Percentiles rank a stretch among this genome's conserved stretches.
Evolutionary conservation across 2,888 invertebrate species (phyloP).

Genomic region (Phrixothrix hirtus): DNA sequence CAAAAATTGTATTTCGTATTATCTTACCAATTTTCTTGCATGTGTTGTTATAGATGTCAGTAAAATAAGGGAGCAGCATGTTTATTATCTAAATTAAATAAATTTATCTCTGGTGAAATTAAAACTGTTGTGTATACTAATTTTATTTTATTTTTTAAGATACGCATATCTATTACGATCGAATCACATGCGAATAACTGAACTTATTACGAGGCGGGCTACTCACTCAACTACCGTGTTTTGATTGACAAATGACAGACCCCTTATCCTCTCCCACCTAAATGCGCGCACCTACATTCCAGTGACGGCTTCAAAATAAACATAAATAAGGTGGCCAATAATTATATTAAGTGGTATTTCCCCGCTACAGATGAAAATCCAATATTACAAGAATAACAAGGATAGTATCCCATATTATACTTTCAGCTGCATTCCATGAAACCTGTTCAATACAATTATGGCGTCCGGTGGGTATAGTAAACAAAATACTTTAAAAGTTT

Average conservation of each 20-base stretch:
- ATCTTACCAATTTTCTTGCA: constrained; percentile 31
- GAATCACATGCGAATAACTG: constrained; percentile 35
- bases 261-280: constrained; percentile 13
- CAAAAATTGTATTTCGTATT: constrained; percentile 16
- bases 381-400: too few relatives aligned
- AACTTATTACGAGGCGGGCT: constrained; percentile 34
- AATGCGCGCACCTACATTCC: constrained; percentile 3
- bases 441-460: too few relatives aligned
- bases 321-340: too few relatives aligned
- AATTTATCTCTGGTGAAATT: constrained; percentile 33
- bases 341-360: neutral
- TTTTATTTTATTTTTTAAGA: too few relatives aligned
- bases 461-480: too few relatives aligned
- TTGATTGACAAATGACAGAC: constrained; percentile 43
- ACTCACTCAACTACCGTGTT: constrained; percentile 30
- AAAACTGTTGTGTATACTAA: constrained; percentile 1
- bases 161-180: too few relatives aligned
- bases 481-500: too few relatives aligned
- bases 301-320: constrained; percentile 23
- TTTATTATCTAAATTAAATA: constrained; percentile 50
- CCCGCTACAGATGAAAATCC: too few relatives aligned
- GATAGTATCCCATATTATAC: too few relatives aligned
- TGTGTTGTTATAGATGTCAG: constrained; percentile 30
- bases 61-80: constrained; percentile 44
- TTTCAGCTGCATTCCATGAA: too few relatives aligned